Percentiles rank a stretch among this genome's conserved stretches.
Evolutionary conservation across 2,888 invertebrate species (phyloP).

Genomic region (Eudasyphora cyanicolor): DNA sequence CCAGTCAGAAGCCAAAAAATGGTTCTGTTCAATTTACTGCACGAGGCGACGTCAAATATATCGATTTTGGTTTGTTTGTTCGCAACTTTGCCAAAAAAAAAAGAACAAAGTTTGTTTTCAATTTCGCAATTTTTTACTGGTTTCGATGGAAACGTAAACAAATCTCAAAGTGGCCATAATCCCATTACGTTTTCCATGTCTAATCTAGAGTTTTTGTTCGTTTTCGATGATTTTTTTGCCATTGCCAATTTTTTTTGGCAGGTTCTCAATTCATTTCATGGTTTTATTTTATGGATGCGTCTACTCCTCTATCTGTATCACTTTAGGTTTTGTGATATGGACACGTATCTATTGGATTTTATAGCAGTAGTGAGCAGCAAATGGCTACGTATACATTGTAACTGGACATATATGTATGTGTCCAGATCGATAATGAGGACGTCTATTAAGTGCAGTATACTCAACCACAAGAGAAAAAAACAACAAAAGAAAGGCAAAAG

Average conservation of each 20-base stretch:
- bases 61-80: neutral
- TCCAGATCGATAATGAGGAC: neutral
- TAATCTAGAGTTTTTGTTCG: slow-evolving; percentile 38
- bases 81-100: neutral
- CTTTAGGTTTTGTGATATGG: neutral
- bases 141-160: slow-evolving; percentile 35
- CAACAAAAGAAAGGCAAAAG: too few relatives aligned
- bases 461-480: too few relatives aligned
- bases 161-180: slow-evolving; percentile 58
- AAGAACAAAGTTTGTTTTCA: slow-evolving; percentile 23
- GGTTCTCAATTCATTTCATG: neutral
- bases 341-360: slow-evolving; percentile 32
- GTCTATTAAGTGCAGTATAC: neutral
- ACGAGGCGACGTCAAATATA: neutral
- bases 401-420: neutral
- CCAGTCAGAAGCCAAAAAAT: neutral
- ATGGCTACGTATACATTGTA: neutral
- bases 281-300: neutral
- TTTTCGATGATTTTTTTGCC: neutral
- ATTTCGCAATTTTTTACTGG: slow-evolving; percentile 41
- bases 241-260: neutral
- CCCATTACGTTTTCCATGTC: slow-evolving; percentile 45
- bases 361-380: neutral
- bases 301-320: neutral
- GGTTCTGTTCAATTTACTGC: neutral